Conservation (phyloP, 1,140 invertebrate species). For the Ridgeia piscesae region DNA sequence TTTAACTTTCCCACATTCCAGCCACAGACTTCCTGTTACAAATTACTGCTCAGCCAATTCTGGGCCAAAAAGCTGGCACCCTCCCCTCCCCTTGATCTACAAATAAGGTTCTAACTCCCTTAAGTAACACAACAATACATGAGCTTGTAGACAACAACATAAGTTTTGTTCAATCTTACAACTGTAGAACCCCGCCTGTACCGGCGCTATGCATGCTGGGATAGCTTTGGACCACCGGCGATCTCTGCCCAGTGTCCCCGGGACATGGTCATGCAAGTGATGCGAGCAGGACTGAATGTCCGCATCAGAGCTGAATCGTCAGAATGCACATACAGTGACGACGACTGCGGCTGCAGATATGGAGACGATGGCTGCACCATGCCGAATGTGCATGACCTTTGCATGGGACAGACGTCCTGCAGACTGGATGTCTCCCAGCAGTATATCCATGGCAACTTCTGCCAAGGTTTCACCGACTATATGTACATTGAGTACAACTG, state of each 20-base stretch:
- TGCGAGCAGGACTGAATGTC: slow-evolving; percentile 14
- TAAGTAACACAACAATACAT: too few relatives aligned
- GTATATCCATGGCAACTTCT: slow-evolving; percentile 12
- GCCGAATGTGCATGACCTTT: neutral
- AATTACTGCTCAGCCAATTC: too few relatives aligned
- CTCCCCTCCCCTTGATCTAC: too few relatives aligned
- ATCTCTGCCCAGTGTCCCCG: slow-evolving; percentile 19
- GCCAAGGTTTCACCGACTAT: slow-evolving; percentile 15
- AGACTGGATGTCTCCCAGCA: slow-evolving; percentile 19
- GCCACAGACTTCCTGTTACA: too few relatives aligned
- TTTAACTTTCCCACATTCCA: too few relatives aligned
- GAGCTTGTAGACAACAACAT: too few relatives aligned
- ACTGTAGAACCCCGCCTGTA: neutral
- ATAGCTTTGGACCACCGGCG: slow-evolving; percentile 15
- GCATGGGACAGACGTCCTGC: slow-evolving; percentile 14
- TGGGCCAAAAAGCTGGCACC: too few relatives aligned
- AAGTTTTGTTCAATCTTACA: neutral
- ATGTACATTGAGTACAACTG: slow-evolving; percentile 21
- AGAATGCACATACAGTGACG: slow-evolving; percentile 4
- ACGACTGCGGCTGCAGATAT: slow-evolving; percentile 17
- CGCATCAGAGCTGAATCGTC: neutral
- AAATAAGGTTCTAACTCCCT: too few relatives aligned
- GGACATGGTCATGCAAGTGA: slow-evolving; percentile 17
- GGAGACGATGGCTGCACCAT: slow-evolving; percentile 9
- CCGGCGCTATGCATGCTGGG: slow-evolving; percentile 12